phyloP scores from a whole-genome alignment of 2,113 vertebrate genomes.

The Stigmatopora nigra region DNA sequence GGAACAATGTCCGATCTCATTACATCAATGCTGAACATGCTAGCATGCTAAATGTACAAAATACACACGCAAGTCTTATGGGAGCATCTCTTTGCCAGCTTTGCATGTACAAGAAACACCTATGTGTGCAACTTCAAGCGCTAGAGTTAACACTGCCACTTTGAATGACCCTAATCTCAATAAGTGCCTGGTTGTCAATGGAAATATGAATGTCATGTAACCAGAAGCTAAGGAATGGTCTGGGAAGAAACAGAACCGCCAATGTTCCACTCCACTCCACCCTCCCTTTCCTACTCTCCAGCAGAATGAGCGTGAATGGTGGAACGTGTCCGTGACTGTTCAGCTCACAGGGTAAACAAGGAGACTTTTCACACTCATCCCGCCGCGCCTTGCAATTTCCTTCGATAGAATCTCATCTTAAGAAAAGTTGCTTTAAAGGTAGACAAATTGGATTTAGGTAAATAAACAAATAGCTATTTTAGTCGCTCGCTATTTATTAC shows the following conservation, averaged over 20 bases:
- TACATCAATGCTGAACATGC: constrained; percentile 18
- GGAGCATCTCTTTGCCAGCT: constrained; percentile 22
- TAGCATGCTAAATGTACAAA: neutral
- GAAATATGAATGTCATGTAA: constrained; percentile 18
- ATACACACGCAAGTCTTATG: constrained; percentile 5
- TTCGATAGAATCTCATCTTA: neutral
- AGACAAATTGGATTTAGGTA: neutral
- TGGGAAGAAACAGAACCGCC: constrained; percentile 48
- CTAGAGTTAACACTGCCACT: neutral
- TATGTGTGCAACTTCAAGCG: neutral
- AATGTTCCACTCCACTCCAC: constrained; percentile 18
- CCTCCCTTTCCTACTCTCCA: neutral
- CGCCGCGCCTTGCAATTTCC: neutral
- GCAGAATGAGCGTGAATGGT: constrained; percentile 7
- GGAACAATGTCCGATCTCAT: constrained; percentile 27
- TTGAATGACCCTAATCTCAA: neutral
- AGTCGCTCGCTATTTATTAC: no score
- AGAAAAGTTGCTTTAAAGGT: neutral
- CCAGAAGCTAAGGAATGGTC: constrained; percentile 9
- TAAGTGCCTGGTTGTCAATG: neutral
- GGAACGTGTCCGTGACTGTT: constrained; percentile 1
- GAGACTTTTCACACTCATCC: constrained; percentile 3
- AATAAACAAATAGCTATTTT: neutral
- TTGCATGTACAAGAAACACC: constrained; percentile 14
- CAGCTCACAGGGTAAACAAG: neutral